phyloP scores from a whole-genome alignment of 2,888 invertebrate species.

The Amphipyra tragopoginis region DNA sequence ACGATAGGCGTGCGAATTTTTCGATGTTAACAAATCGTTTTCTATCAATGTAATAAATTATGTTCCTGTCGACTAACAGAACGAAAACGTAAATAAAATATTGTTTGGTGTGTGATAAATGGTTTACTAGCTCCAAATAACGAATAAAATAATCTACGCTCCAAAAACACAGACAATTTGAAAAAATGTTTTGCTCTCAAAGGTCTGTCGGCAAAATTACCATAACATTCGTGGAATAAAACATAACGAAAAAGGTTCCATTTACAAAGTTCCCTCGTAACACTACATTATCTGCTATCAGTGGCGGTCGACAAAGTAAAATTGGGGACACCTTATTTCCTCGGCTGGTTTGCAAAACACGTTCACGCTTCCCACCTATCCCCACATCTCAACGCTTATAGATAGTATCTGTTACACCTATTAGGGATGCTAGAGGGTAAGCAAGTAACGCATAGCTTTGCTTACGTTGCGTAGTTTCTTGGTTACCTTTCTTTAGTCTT shows the following conservation, averaged over 20 bases:
- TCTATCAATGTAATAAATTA: slow-evolving; percentile 29
- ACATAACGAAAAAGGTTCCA: slow-evolving; percentile 73
- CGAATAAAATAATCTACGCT: slow-evolving; percentile 4
- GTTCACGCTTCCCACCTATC: slow-evolving; percentile 89
- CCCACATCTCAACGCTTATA: slow-evolving; percentile 89
- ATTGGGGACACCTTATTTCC: slow-evolving; percentile 88
- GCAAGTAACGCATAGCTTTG: slow-evolving; percentile 29
- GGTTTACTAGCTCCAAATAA: no score
- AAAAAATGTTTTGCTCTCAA: slow-evolving; percentile 46
- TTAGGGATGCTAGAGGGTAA: slow-evolving; percentile 63
- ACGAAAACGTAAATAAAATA: not conserved
- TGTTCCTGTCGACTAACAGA: not conserved
- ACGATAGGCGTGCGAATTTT: slow-evolving; percentile 77
- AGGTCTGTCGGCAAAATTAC: slow-evolving; percentile 59
- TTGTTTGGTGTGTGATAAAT: no score
- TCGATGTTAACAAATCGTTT: slow-evolving; percentile 35
- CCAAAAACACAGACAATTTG: slow-evolving; percentile 37
- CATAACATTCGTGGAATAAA: slow-evolving; percentile 64
- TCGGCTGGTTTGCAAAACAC: slow-evolving; percentile 89
- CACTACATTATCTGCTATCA: slow-evolving; percentile 85
- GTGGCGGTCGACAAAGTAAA: slow-evolving; percentile 86
- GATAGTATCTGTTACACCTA: slow-evolving; percentile 88
- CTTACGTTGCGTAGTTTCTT: slow-evolving; percentile 68
- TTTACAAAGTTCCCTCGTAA: slow-evolving; percentile 79
- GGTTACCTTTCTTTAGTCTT: not conserved